phyloP scores from a whole-genome alignment of 2,113 vertebrate species.

The Egretta garzetta region DNA sequence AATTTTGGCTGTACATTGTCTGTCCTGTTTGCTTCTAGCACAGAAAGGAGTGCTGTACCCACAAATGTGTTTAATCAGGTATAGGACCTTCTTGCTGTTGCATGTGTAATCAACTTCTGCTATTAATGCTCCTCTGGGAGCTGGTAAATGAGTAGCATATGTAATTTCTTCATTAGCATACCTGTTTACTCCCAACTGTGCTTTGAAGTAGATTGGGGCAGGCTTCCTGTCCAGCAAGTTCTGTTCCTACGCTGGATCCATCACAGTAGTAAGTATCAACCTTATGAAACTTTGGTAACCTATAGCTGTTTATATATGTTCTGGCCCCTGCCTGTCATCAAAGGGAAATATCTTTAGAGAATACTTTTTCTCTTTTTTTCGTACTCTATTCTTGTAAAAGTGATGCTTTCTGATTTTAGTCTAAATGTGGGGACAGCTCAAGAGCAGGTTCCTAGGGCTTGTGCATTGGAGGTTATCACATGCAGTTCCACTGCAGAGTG shows the following conservation, averaged over 20 bases:
- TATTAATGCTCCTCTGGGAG: conserved; percentile 19
- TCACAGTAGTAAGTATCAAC: neutral
- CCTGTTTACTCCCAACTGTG: neutral
- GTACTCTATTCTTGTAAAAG: neutral
- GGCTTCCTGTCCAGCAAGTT: neutral
- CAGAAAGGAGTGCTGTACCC: neutral
- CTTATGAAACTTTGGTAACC: neutral
- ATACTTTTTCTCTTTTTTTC: neutral
- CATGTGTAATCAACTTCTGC: conserved; percentile 25
- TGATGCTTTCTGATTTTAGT: neutral
- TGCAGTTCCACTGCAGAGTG: neutral
- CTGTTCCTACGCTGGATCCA: neutral
- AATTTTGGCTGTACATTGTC: neutral
- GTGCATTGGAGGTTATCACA: neutral
- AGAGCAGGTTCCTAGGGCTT: neutral
- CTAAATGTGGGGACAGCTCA: neutral
- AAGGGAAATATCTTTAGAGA: neutral
- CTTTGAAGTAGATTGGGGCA: conserved; percentile 15
- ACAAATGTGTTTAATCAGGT: neutral
- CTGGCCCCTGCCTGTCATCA: neutral
- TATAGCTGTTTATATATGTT: neutral
- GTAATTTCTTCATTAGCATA: conserved; percentile 36
- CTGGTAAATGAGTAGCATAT: conserved; percentile 28
- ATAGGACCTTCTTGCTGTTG: neutral
- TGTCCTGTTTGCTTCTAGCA: neutral